A percentile compares a stretch with the other conserved stretches of the same genome.
Conservation (phyloP, 2,888 invertebrate genomes). For the Chrysolina americana region DNA sequence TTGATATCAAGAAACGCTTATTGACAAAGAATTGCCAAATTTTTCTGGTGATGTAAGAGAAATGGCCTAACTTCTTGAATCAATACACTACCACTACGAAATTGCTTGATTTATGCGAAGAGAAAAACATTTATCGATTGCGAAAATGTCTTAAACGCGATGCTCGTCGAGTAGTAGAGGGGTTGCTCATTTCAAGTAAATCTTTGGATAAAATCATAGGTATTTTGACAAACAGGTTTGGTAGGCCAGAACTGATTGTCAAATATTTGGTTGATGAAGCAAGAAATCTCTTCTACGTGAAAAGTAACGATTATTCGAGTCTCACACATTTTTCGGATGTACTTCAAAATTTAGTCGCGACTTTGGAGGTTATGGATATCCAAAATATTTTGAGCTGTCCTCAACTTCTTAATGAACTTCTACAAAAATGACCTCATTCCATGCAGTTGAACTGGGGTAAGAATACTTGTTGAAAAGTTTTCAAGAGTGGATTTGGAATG, state of each 20-base stretch:
- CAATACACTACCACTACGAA: not conserved
- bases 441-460: not conserved
- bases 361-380: slow-evolving; percentile 1
- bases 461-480: not conserved
- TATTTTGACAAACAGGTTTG: not conserved
- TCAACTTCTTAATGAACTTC: not conserved
- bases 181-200: too few relatives aligned
- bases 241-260: not conserved
- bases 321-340: not conserved
- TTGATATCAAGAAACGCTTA: not conserved
- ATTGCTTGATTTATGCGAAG: not conserved
- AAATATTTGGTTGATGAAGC: not conserved
- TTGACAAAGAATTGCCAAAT: not conserved
- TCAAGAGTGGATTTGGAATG: too few relatives aligned
- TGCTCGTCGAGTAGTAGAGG: too few relatives aligned
- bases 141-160: not conserved
- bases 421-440: not conserved
- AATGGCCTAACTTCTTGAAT: not conserved
- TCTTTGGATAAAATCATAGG: not conserved
- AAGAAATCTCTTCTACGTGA: not conserved
- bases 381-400: slow-evolving; percentile 1
- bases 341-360: not conserved
- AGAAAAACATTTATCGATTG: not conserved
- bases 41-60: not conserved
- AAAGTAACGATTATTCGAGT: not conserved